Evolutionary conservation across 2,113 vertebrate genomes (phyloP), one percentile per base, ranked within the genome.

Genomic region (Globicephala melas): DNA sequence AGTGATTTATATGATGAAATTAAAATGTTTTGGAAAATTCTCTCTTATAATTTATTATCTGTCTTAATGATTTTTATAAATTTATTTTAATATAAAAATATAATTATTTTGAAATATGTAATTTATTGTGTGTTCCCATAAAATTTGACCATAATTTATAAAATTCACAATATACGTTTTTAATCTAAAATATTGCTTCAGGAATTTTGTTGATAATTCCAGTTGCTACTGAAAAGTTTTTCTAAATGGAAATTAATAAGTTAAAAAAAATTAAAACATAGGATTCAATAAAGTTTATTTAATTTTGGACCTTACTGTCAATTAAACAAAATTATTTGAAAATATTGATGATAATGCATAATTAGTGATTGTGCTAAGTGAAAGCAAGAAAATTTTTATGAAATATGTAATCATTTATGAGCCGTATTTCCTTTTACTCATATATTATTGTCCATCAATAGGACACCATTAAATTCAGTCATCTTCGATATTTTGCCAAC

Each of bases 211-310:
- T 73, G 50, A 58, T 31, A 79, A 36, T 93, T 68, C 31, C 71
- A 68, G 36, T 86, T 86, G 71, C 44, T 67, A 68, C 47, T 68
- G 36, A 17, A 41, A 86, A 68, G 50, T 87, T 87, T 68, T 87
- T 70, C 83, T 28, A 85, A 60, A 70, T 62, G 87, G 33, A 88
- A 80, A 71, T 88, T 28, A 62, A 17, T 33, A 70, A 70, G 12
- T 36, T 36, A 9, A 31, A 79, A 79, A 82, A 47, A 62, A 36
- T 33, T 70, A 38, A 80, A 88, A 88, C 21, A 33, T 31, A 60
- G 77, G 26, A 65, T n/a, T 92, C 58, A 25, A 82, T n/a, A 88
- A 74, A 88, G 58, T n/a, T 92, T 65, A 87, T 89, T 83, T 91
- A 90, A 63, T 55, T 94, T 89, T 85, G 44, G 47, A 38, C 55